These are phyloP conservation scores for Cheilosia vulpina DNA, from an alignment of 2,888 invertebrate species.

Conservation along the genomic window DNA sequence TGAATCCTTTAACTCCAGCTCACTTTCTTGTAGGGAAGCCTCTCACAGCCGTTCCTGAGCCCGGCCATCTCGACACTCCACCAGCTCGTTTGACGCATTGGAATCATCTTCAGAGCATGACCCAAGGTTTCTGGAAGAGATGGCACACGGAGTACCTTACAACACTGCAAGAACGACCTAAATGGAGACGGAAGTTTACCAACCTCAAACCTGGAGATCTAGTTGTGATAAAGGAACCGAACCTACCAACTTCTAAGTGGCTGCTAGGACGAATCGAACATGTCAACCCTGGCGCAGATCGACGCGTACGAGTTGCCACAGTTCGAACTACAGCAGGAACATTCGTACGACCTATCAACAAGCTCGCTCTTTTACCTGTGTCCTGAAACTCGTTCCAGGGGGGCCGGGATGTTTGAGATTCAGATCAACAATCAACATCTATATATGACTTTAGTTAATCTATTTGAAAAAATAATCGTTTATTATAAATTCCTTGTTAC, in stretches of 20 bases:
- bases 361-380: neutral
- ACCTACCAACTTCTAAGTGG: neutral
- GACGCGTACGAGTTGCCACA: neutral
- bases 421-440: too few relatives aligned
- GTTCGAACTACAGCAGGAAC: neutral
- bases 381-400: constrained; percentile 2
- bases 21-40: constrained; percentile 44
- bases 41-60: constrained; percentile 4
- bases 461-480: too few relatives aligned
- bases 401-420: too few relatives aligned
- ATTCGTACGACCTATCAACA: neutral
- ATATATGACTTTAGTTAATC: too few relatives aligned
- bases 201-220: neutral
- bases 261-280: neutral
- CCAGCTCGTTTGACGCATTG: neutral
- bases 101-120: constrained; percentile 5
- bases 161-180: neutral
- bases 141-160: constrained; percentile 24
- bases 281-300: neutral
- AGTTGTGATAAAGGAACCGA: neutral
- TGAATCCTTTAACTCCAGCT: too few relatives aligned
- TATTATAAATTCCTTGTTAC: too few relatives aligned
- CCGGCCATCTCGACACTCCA: neutral
- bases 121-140: neutral
- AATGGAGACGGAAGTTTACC: neutral